Evolutionary conservation across 2,797 vertebrate species (phyloP).

Genomic region (Nyctibius grandis): DNA sequence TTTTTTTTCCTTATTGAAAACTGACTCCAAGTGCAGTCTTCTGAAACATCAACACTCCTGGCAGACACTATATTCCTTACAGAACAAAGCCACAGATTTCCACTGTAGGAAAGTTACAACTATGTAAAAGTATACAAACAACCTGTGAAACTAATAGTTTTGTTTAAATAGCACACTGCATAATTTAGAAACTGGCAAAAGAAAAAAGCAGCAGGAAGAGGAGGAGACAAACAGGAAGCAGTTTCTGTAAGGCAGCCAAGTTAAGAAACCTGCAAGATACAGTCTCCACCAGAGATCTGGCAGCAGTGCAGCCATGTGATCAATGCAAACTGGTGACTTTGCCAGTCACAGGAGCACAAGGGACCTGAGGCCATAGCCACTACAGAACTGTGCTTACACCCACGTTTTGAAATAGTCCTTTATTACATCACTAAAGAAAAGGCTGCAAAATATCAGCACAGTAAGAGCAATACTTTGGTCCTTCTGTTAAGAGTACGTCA

Average conservation of each 20-base stretch:
- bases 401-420: background rate
- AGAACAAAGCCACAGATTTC: background rate
- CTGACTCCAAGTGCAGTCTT: background rate
- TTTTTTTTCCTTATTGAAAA: background rate
- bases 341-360: background rate
- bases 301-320: fast-evolving
- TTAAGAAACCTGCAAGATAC: background rate
- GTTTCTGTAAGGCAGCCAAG: slow-evolving; percentile 1
- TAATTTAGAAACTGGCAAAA: background rate
- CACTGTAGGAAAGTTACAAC: background rate
- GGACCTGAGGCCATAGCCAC: background rate
- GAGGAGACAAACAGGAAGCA: slow-evolving; percentile 37
- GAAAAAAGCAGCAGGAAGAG: slow-evolving; percentile 9
- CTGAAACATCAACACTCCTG: background rate
- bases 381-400: background rate
- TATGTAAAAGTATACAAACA: background rate
- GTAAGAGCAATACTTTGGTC: background rate
- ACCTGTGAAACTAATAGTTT: background rate
- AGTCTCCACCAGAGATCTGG: background rate
- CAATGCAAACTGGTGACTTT: background rate
- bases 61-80: background rate
- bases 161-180: background rate
- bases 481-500: background rate
- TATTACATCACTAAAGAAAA: background rate
- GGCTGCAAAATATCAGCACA: background rate